Evolutionary conservation across 92 coral and sea anemone species (phyloP), one percentile per base, ranked within the genome.

Genomic region (Epizoanthus rinbou): DNA sequence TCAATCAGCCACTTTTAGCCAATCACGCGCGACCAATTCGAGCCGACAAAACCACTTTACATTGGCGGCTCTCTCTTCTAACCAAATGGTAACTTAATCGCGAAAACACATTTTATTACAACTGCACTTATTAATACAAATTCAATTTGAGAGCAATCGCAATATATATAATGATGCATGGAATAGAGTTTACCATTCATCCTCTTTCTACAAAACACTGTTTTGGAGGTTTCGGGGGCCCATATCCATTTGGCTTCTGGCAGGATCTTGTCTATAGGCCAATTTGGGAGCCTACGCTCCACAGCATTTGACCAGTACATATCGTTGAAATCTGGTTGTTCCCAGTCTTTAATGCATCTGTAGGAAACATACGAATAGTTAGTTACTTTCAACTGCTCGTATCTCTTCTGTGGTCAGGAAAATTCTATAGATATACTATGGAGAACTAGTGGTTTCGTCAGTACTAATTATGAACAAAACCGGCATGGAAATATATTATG

Each of bases 171-270:
- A 9, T 45, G 53, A 45, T 13, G 6, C 13, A 45, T 7, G 13
- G 53, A 45, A 45, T 41, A 45, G 1, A 45, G 53, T 45, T 73
- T 47, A 50, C 78, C 78, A 31, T 50, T 57, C 23, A 73, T 19
- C 8, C 25, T 45, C 45, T 23, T 73, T 22, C 78, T 50, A 7
- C 78, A 73, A 45, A 43, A 73, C 16, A 43, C 59, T 18, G 33
- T 28, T 21, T n/a, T 15, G 16, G 59, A 28, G 16, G 62, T 21
- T 73, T 33, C 62, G 0, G 31, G 35, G 16, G 78, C 57, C 78
- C 78, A 73, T 73, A 73, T 73, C 78, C 78, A 47, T 10, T 18
- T 45, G 31, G 78, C 78, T 18, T 73, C 78, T 13, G 78, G 78
- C 60, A 73, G 45, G 13, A 73, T 73, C 4, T 22, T 58, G 37